Base-by-base conservation (phyloP, 2,113 vertebrate species). In the Psittacula cyanocephala region DNA sequence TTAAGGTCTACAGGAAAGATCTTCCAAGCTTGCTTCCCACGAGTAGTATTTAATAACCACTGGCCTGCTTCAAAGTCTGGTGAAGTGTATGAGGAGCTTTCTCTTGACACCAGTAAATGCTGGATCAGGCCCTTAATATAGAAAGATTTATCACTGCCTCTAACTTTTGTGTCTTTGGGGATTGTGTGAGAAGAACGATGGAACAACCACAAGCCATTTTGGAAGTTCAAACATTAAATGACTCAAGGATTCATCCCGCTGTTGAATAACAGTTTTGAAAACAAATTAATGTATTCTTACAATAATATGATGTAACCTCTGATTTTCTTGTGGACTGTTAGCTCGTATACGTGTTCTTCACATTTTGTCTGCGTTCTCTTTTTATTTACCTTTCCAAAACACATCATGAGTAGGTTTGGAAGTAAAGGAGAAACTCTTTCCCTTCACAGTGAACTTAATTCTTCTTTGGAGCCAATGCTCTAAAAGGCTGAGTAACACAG, bases 131-230 rank as follows among this genome's bases (percentile, higher is more conserved):
- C 88, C 57, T 65, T 69, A 75, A 69, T 41, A 67, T 4, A 75
- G 37, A 62, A 62, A 88, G 44, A 95, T 79, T 82, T 74, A 95
- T 92, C 86, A 80, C 76, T 83, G 78, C 16, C 74, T 89, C 44
- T 44, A 80, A 89, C 49, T 24, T 70, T 7, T 86, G 60, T 60
- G 79, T 89, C 68, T 83, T 86, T 88, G 80, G 91, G 88, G 79
- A 95, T 39, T 91, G 53, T 91, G 90, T 78, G 76, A 95, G 86
- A 95, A 87, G 44, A 95, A 91, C 4, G 50, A 90, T 14, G 41
- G 92, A 96, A 96, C 86, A 94, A 93, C 95, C 96, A 86, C 90
- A 95, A 95, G 86, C 41, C 88, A 57, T 91, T 96, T 43, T 86
- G 83, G 65, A 93, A 90, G 92, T 72, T 79, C 82, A 79, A 92